phyloP scores from a whole-genome alignment of 2,797 vertebrate species.

The Enteromius paludinosus region DNA sequence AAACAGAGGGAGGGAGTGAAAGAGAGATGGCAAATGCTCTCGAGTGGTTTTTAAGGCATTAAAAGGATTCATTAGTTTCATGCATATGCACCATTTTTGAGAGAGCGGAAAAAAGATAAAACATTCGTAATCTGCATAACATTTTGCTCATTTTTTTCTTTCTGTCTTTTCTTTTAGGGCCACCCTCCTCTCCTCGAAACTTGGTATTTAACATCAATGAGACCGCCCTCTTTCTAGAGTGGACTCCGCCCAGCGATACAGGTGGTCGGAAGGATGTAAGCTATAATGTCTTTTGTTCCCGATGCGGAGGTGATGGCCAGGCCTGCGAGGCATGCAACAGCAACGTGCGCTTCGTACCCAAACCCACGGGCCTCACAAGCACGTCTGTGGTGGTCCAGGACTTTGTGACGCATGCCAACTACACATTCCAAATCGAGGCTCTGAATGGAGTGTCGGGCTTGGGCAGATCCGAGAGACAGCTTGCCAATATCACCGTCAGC shows the following conservation, averaged over 20 bases:
- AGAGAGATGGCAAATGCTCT: slow-evolving; percentile 8
- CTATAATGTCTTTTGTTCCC: slow-evolving; percentile 93
- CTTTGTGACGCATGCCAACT: slow-evolving; percentile 89
- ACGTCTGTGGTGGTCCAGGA: slow-evolving; percentile 91
- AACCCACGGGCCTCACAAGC: slow-evolving; percentile 87
- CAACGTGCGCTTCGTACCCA: slow-evolving; percentile 90
- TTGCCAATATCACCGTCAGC: slow-evolving; percentile 89
- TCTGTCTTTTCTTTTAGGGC: slow-evolving; percentile 75
- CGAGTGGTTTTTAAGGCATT: neutral
- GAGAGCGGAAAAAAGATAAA: neutral
- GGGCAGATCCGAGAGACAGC: slow-evolving; percentile 83
- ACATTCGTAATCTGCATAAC: neutral
- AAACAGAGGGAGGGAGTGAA: slow-evolving; percentile 3
- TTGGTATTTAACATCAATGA: slow-evolving; percentile 94
- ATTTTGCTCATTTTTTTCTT: neutral
- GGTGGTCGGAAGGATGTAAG: slow-evolving; percentile 94
- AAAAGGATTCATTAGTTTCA: slow-evolving; percentile 4
- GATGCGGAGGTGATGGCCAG: slow-evolving; percentile 79
- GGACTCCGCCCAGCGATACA: slow-evolving; percentile 91
- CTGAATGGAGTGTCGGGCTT: slow-evolving; percentile 91
- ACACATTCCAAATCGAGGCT: slow-evolving; percentile 95
- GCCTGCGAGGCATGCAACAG: slow-evolving; percentile 89
- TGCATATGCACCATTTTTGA: neutral
- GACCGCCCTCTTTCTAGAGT: slow-evolving; percentile 93
- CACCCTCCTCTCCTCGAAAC: slow-evolving; percentile 93